phyloP scores from a whole-genome alignment of 2,888 invertebrate genomes.

The Agonopterix alstromeriana region DNA sequence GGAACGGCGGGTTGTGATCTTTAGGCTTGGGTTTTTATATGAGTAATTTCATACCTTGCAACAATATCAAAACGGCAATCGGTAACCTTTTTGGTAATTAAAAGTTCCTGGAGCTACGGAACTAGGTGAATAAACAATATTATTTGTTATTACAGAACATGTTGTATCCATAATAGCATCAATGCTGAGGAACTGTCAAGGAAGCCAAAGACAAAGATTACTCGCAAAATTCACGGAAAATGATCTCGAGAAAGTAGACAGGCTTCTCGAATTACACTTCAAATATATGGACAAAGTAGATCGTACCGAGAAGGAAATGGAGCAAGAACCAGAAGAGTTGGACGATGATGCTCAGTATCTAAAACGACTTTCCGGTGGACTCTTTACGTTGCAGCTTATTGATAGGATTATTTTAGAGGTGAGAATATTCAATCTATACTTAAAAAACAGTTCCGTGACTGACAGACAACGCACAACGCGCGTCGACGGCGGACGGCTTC shows the following conservation, averaged over 20 bases:
- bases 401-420: slow-evolving; percentile 93
- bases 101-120: too few species aligned
- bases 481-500: too few species aligned
- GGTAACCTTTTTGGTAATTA: too few species aligned
- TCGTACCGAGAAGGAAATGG: slow-evolving; percentile 86
- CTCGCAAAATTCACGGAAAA: slow-evolving; percentile 98
- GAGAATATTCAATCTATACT: slow-evolving; percentile 11
- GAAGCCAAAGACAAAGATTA: slow-evolving; percentile 92
- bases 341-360: slow-evolving; percentile 93
- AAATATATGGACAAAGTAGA: slow-evolving; percentile 97
- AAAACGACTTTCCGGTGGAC: slow-evolving; percentile 91
- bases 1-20: too few species aligned
- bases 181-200: slow-evolving; percentile 94
- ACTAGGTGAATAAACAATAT: not conserved
- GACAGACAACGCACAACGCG: too few species aligned
- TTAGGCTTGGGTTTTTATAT: too few species aligned
- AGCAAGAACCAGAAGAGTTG: slow-evolving; percentile 81
- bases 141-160: slow-evolving; percentile 80
- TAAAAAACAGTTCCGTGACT: too few species aligned
- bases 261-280: slow-evolving; percentile 96
- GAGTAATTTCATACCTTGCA: too few species aligned
- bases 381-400: slow-evolving; percentile 97
- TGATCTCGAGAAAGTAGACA: slow-evolving; percentile 98
- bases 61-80: too few species aligned
- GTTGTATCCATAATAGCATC: slow-evolving; percentile 95